Conservation (phyloP, 2,888 invertebrate genomes). For the Coronaproctus castanopsis region DNA sequence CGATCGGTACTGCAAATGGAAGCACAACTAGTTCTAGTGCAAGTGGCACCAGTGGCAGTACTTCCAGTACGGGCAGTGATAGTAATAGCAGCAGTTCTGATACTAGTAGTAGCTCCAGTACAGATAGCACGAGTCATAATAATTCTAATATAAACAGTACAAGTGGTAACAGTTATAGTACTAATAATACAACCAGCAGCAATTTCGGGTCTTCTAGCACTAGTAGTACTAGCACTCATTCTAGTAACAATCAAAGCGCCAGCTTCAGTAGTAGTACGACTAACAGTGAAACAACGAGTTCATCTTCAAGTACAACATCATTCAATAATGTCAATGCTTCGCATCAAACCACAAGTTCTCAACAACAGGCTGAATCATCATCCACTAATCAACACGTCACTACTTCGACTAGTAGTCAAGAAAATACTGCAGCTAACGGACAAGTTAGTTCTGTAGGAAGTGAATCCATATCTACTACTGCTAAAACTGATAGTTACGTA, state of each 20-base stretch:
- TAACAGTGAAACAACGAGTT: neutral
- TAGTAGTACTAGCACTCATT: neutral
- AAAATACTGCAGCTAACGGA: slow-evolving; percentile 9
- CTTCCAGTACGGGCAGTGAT: too few species aligned
- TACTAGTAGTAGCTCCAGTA: too few species aligned
- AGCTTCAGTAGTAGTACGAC: neutral
- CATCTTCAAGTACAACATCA: neutral
- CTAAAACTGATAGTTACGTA: too few species aligned
- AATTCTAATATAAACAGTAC: too few species aligned
- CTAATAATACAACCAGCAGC: too few species aligned
- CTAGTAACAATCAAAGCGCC: neutral
- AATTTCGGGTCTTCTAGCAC: too few species aligned
- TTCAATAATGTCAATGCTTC: slow-evolving; percentile 1
- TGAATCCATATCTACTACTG: slow-evolving; percentile 9
- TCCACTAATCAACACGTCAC: slow-evolving; percentile 15
- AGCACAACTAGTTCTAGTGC: too few species aligned
- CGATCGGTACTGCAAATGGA: too few species aligned
- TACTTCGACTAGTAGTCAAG: slow-evolving; percentile 13
- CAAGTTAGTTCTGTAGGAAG: slow-evolving; percentile 10
- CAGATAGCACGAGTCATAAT: too few species aligned
- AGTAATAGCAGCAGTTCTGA: too few species aligned
- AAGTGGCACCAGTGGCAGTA: too few species aligned
- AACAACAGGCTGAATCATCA: neutral
- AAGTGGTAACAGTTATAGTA: too few species aligned
- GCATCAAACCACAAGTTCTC: slow-evolving; percentile 14